phyloP scores from a whole-genome alignment of 2,113 vertebrate species.

The Caracal caracal region DNA sequence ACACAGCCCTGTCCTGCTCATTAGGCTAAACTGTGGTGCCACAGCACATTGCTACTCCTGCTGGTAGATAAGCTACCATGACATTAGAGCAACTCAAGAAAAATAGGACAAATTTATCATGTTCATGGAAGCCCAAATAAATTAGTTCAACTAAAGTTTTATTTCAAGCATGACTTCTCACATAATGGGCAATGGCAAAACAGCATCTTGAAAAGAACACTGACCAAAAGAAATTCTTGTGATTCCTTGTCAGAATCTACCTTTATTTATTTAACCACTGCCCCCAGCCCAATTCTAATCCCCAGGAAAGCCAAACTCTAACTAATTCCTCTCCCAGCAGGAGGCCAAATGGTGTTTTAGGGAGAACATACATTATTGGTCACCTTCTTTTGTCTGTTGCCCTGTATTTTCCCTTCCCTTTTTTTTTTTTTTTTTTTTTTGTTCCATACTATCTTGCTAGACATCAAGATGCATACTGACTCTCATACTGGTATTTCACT shows the following conservation, averaged over 20 bases:
- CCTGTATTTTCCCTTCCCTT: not conserved
- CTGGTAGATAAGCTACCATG: not conserved
- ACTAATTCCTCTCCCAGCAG: not conserved
- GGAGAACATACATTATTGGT: not conserved
- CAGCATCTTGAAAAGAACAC: not conserved
- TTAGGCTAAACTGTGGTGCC: not conserved
- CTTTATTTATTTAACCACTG: not conserved
- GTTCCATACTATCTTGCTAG: not conserved
- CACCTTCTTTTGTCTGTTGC: not conserved
- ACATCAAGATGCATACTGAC: not conserved
- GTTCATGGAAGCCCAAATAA: not conserved
- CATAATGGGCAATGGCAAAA: not conserved
- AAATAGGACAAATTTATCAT: not conserved
- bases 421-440: not conserved
- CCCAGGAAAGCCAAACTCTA: not conserved
- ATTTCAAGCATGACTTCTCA: conserved; percentile 31
- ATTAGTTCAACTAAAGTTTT: conserved; percentile 7
- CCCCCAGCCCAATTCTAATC: not conserved
- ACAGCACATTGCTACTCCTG: not conserved
- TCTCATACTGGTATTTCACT: not conserved
- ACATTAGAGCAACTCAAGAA: not conserved
- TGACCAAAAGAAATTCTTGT: not conserved
- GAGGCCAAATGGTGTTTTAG: not conserved
- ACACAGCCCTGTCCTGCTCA: not conserved
- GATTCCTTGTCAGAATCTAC: not conserved